Percentiles rank a stretch among this genome's conserved stretches.
These are phyloP conservation scores for Drosophila subsilvestris DNA, from an alignment of 2,888 invertebrate genomes.

Conservation along the genomic window DNA sequence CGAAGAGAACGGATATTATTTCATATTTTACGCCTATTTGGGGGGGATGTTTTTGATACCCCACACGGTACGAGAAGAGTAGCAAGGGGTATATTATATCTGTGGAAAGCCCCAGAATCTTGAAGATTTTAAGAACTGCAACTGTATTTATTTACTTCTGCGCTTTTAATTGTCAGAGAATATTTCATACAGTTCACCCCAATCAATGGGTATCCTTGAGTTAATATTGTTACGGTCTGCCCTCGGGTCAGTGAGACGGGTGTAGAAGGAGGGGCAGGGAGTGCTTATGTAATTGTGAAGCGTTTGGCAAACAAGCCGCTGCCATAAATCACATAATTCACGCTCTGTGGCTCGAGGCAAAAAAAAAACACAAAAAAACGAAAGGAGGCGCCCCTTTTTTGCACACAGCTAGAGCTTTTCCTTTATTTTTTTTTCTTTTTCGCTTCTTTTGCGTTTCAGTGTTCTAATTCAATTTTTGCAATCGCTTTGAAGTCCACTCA, in stretches of 20 bases:
- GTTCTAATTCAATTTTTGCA: constrained; percentile 71
- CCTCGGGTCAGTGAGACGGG: constrained; percentile 6
- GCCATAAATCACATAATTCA: constrained; percentile 78
- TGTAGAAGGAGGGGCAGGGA: constrained; percentile 31
- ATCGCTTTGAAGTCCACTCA: constrained; percentile 79
- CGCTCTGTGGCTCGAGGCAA: constrained; percentile 55
- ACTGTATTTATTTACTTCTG: too few species aligned
- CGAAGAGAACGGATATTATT: constrained; percentile 43
- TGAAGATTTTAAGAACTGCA: too few species aligned
- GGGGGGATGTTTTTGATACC: constrained; percentile 16
- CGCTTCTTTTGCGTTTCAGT: constrained; percentile 5
- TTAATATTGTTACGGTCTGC: neutral
- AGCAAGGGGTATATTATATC: constrained; percentile 43
- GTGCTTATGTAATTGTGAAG: constrained; percentile 72
- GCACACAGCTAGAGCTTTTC: too few species aligned
- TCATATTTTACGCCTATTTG: constrained; percentile 50
- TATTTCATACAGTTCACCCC: neutral
- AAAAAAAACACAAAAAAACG: constrained; percentile 12
- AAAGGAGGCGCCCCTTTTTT: constrained; percentile 36
- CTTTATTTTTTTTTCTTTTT: constrained; percentile 58
- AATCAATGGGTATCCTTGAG: neutral
- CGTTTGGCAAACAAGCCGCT: constrained; percentile 66
- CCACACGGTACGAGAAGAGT: neutral
- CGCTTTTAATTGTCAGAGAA: too few species aligned
- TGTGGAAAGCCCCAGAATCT: too few species aligned